Evolutionary conservation across 2,797 vertebrate genomes (phyloP).

Genomic region (Amblyraja radiata): DNA sequence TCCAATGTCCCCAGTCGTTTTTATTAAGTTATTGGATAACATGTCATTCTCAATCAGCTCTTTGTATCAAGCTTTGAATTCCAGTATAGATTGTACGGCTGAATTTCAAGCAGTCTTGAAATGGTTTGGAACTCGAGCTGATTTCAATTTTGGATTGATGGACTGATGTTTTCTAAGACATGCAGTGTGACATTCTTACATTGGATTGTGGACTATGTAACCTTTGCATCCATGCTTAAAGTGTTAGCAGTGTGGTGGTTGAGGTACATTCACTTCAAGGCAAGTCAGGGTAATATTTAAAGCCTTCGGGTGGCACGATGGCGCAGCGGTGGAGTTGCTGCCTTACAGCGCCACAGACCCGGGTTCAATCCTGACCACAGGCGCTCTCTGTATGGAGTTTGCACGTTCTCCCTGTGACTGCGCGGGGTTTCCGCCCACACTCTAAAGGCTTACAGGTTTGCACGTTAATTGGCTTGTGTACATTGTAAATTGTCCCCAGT

Average conservation of each 20-base stretch:
- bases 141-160: slow-evolving; percentile 20
- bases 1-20: slow-evolving; percentile 31
- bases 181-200: not conserved
- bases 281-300: not conserved
- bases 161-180: not conserved
- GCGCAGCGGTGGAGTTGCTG: too few relatives aligned
- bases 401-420: too few relatives aligned
- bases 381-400: too few relatives aligned
- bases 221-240: not conserved
- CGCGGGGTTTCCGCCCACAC: too few relatives aligned
- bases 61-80: not conserved
- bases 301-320: too few relatives aligned
- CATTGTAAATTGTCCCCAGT: too few relatives aligned
- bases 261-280: not conserved
- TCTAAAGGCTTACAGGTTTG: too few relatives aligned
- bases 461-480: too few relatives aligned
- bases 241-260: too few relatives aligned
- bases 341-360: too few relatives aligned
- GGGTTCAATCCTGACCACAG: too few relatives aligned
- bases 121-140: not conserved
- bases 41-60: slow-evolving; percentile 36
- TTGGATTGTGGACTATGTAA: too few relatives aligned
- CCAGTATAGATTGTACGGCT: not conserved
- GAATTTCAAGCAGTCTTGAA: not conserved
- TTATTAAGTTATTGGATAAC: slow-evolving; percentile 32